Percentiles rank a stretch among this genome's conserved stretches.
These are phyloP conservation scores for Ataeniobius toweri DNA, from an alignment of 2,797 vertebrate genomes.

Conservation along the genomic window DNA sequence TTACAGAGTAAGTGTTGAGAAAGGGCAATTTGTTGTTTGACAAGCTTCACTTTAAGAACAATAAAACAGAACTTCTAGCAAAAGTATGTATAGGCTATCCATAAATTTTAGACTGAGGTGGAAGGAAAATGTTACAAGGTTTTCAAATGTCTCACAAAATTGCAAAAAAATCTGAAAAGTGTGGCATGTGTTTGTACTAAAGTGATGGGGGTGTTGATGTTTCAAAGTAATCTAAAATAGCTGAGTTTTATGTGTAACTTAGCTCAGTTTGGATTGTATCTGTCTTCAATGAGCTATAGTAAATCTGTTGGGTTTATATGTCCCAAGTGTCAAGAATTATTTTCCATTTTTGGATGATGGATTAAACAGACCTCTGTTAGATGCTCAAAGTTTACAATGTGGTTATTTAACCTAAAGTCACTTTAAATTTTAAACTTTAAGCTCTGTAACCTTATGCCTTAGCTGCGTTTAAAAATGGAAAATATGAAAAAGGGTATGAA, in stretches of 20 bases:
- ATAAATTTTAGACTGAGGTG: not conserved
- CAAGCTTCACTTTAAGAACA: not conserved
- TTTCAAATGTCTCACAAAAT: not conserved
- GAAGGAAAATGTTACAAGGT: not conserved
- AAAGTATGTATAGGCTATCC: not conserved
- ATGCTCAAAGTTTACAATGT: too few species aligned
- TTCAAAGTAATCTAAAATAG: slow-evolving; percentile 68
- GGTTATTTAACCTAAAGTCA: too few species aligned
- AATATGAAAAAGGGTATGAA: not conserved
- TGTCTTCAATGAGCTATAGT: slow-evolving; percentile 34
- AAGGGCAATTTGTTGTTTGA: not conserved
- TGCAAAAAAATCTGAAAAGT: not conserved
- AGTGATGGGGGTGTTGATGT: slow-evolving; percentile 51
- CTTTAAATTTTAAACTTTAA: too few species aligned
- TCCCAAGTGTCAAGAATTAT: slow-evolving; percentile 28
- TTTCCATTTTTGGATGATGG: too few species aligned
- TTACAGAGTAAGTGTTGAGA: slow-evolving; percentile 83
- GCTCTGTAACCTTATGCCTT: too few species aligned
- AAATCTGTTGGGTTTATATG: slow-evolving; percentile 47
- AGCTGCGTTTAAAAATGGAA: too few species aligned
- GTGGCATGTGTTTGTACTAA: slow-evolving; percentile 8
- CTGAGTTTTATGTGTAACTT: slow-evolving; percentile 66
- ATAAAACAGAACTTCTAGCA: not conserved
- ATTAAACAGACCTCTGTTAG: too few species aligned
- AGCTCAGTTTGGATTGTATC: slow-evolving; percentile 46